These are phyloP conservation scores for Bubo scandiacus DNA, from an alignment of 2,113 vertebrate species.

Conservation along the genomic window DNA sequence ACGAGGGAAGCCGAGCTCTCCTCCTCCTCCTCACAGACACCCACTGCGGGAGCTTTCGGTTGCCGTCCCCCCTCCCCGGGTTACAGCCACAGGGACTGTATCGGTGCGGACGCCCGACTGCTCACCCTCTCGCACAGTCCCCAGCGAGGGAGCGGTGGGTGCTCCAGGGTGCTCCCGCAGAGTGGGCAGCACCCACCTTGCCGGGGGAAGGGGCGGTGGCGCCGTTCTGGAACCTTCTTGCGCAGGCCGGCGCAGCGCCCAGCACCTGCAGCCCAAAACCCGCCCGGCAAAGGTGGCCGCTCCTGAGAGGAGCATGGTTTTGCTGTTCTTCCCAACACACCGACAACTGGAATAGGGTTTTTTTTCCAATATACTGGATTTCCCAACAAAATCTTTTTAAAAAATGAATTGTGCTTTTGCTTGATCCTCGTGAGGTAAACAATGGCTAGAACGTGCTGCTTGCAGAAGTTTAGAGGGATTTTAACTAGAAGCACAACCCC, in stretches of 20 bases:
- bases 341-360: not conserved
- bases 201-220: not conserved
- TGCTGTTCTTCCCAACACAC: not conserved
- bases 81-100: not conserved
- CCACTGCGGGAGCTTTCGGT: rapidly evolving
- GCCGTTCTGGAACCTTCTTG: constrained; percentile 70
- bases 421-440: rapidly evolving
- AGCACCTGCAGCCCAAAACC: not conserved
- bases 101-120: not conserved
- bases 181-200: not conserved
- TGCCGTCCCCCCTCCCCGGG: not conserved
- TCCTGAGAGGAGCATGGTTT: not conserved
- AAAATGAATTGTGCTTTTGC: not conserved
- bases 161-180: not conserved
- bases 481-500: not conserved
- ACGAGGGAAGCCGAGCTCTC: not conserved
- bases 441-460: rapidly evolving
- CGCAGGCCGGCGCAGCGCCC: not conserved
- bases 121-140: not conserved
- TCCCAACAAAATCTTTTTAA: not conserved
- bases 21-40: not conserved
- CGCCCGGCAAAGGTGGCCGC: not conserved
- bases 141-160: not conserved
- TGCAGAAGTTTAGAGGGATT: not conserved
- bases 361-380: not conserved